phyloP scores from a whole-genome alignment of 2,797 vertebrate species.

The Pseudochirops corinnae region DNA sequence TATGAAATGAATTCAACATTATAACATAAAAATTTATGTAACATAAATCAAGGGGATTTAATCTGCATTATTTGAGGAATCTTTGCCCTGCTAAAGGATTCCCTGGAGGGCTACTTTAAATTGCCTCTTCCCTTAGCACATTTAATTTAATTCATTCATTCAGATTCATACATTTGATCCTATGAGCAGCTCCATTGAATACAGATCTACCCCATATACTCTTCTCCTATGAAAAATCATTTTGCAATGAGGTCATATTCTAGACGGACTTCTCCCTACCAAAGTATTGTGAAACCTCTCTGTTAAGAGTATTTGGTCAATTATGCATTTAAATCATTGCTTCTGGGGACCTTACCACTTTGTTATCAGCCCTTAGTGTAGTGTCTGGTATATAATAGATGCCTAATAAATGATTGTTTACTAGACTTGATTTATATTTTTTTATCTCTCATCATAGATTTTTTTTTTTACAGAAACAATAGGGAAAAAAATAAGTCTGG shows the following conservation, averaged over 20 bases:
- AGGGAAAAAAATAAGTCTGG: background rate
- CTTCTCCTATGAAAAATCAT: background rate
- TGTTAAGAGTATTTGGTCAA: background rate
- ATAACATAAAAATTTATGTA: background rate
- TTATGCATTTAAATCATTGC: background rate
- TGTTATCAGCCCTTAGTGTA: background rate
- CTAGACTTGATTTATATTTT: background rate
- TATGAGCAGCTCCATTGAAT: slow-evolving; percentile 17
- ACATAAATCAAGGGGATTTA: background rate
- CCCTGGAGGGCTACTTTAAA: slow-evolving; percentile 4
- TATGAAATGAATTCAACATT: background rate
- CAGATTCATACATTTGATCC: background rate
- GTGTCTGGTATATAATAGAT: background rate
- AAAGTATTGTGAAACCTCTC: background rate
- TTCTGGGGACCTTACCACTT: background rate
- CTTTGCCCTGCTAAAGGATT: background rate
- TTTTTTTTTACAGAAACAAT: background rate
- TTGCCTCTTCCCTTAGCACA: background rate
- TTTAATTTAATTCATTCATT: background rate
- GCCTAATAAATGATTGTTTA: background rate
- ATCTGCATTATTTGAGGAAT: slow-evolving; percentile 8
- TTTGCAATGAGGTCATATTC: background rate
- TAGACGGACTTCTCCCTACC: background rate
- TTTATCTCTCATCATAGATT: background rate
- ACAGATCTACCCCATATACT: background rate